Percentiles rank a stretch among this genome's conserved stretches.
These are phyloP conservation scores for Gandaritis pyraliata DNA, from an alignment of 2,888 invertebrate species.

Conservation along the genomic window DNA sequence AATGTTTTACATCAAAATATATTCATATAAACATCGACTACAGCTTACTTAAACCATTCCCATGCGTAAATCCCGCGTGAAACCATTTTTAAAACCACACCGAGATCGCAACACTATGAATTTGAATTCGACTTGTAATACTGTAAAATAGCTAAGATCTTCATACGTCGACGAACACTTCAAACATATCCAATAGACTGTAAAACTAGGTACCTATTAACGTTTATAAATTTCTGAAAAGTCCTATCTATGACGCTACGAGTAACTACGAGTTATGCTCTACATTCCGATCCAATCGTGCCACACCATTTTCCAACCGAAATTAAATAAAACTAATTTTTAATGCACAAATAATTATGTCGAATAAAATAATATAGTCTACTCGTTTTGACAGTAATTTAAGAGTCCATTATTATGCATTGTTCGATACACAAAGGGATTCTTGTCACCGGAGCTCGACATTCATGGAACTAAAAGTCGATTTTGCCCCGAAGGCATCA, in stretches of 20 bases:
- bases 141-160: constrained; percentile 61
- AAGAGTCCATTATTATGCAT: constrained; percentile 54
- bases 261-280: constrained; percentile 59
- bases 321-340: constrained; percentile 44
- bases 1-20: constrained; percentile 38
- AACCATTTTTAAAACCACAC: constrained; percentile 25
- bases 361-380: constrained; percentile 37
- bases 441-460: constrained; percentile 43
- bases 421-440: constrained; percentile 49
- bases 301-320: constrained; percentile 44
- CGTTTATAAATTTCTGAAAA: constrained; percentile 83
- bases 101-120: constrained; percentile 33
- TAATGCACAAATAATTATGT: constrained; percentile 44
- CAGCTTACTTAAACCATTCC: constrained; percentile 24
- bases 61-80: constrained; percentile 7
- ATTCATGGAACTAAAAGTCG: constrained; percentile 47
- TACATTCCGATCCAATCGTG: constrained; percentile 61
- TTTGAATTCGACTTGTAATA: constrained; percentile 54
- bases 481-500: constrained; percentile 35
- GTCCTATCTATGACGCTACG: constrained; percentile 75
- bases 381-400: constrained; percentile 49
- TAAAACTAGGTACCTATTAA: constrained; percentile 75
- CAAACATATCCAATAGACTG: constrained; percentile 54
- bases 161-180: constrained; percentile 41
- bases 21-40: constrained; percentile 46